phyloP scores from a whole-genome alignment of 2,888 invertebrate species.

The Andrena minutula region DNA sequence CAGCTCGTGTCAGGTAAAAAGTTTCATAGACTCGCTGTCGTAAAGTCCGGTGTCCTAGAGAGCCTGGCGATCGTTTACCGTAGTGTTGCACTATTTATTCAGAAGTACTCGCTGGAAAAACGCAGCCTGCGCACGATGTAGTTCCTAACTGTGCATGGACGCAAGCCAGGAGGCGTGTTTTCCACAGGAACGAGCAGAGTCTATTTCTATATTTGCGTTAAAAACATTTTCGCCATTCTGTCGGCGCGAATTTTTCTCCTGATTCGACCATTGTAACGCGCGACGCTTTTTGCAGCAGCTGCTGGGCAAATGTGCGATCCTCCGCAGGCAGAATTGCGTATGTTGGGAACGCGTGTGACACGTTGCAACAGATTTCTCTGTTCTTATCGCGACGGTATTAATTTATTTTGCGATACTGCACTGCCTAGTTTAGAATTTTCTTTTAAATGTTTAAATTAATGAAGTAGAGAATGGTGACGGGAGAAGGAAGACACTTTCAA shows the following conservation, averaged over 20 bases:
- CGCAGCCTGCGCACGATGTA: background rate
- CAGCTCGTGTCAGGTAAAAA: slow-evolving; percentile 37
- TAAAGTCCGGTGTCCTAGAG: slow-evolving; percentile 28
- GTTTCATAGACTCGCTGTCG: slow-evolving; percentile 22
- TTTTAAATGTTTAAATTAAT: too few species aligned
- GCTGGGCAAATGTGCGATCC: background rate
- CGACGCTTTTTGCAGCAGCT: background rate
- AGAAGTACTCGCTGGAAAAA: slow-evolving; percentile 36
- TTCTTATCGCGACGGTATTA: too few species aligned
- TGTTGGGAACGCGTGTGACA: background rate
- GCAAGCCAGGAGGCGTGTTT: background rate
- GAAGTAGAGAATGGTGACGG: too few species aligned
- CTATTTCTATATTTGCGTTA: background rate
- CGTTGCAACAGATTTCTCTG: background rate
- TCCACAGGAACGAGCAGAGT: slow-evolving; percentile 1
- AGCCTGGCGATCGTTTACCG: slow-evolving; percentile 50
- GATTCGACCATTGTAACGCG: background rate
- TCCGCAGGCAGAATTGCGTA: background rate
- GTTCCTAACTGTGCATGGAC: background rate
- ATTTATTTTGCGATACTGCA: too few species aligned
- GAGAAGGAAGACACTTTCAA: too few species aligned
- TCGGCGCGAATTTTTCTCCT: slow-evolving; percentile 13
- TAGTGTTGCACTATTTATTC: slow-evolving; percentile 52
- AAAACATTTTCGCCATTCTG: slow-evolving; percentile 20
- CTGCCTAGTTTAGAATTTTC: too few species aligned